Conservation (phyloP, 2,113 vertebrate genomes). For the Clarias batrachus region DNA sequence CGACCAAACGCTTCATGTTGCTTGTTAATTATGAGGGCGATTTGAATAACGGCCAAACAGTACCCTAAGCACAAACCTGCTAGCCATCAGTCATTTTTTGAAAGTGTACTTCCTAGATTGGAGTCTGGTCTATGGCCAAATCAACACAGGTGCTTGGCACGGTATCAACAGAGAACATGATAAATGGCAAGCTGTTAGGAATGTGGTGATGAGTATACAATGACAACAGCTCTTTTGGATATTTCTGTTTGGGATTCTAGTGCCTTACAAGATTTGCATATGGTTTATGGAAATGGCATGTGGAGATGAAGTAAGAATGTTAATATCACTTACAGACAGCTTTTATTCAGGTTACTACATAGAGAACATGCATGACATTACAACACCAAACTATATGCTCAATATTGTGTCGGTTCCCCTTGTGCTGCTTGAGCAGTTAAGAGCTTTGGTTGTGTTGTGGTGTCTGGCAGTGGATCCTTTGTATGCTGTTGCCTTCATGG, state of each 20-base stretch:
- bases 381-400: too few relatives aligned
- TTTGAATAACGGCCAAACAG: conserved; percentile 51
- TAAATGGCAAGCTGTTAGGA: conserved; percentile 29
- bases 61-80: conserved; percentile 27
- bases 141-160: conserved; percentile 52
- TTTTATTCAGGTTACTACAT: neutral
- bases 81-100: conserved; percentile 51
- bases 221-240: conserved; percentile 4
- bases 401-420: too few relatives aligned
- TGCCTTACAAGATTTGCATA: conserved; percentile 2
- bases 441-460: too few relatives aligned
- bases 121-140: conserved; percentile 41
- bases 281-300: neutral
- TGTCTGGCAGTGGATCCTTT: too few relatives aligned
- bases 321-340: neutral
- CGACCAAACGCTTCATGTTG: conserved; percentile 25
- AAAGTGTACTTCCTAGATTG: conserved; percentile 47
- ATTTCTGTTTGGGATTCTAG: neutral
- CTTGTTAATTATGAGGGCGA: conserved; percentile 46
- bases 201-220: conserved; percentile 35
- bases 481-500: too few relatives aligned
- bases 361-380: too few relatives aligned
- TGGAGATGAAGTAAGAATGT: neutral
- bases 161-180: conserved; percentile 31
- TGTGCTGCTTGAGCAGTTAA: too few relatives aligned